Conservation (phyloP, 2,113 vertebrate genomes). For the Pionites leucogaster region DNA sequence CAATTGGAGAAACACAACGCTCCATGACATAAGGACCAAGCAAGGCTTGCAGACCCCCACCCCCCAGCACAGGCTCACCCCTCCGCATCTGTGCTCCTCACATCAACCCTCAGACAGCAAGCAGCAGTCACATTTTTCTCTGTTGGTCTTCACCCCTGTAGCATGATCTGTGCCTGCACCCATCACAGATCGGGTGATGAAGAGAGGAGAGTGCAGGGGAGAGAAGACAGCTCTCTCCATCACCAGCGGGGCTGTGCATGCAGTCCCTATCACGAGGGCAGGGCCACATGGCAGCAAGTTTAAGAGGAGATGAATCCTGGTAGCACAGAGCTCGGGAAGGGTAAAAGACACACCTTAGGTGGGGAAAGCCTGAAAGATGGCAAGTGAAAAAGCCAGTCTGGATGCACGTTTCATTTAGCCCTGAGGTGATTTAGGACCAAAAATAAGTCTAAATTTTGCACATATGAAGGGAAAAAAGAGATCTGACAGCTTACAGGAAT, state of each 20-base stretch:
- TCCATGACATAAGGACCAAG: neutral
- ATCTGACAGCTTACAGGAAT: neutral
- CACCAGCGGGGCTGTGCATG: neutral
- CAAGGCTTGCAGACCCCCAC: neutral
- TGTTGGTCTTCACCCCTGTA: neutral
- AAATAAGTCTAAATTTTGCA: neutral
- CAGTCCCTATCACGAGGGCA: fast-evolving
- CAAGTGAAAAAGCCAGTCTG: neutral
- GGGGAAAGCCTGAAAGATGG: neutral
- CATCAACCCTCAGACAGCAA: neutral
- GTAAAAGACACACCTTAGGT: neutral
- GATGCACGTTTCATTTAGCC: neutral
- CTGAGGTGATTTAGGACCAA: neutral
- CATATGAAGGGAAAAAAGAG: neutral
- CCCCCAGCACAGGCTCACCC: neutral
- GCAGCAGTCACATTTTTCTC: fast-evolving
- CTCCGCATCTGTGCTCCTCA: neutral
- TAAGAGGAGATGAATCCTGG: neutral
- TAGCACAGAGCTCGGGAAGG: neutral
- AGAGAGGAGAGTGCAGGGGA: neutral
- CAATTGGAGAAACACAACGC: neutral
- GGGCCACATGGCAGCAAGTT: neutral
- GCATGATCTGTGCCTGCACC: neutral
- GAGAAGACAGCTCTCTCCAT: neutral
- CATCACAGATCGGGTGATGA: neutral